Conservation (phyloP, 2,113 vertebrate genomes). For the Datnioides undecimradiatus region DNA sequence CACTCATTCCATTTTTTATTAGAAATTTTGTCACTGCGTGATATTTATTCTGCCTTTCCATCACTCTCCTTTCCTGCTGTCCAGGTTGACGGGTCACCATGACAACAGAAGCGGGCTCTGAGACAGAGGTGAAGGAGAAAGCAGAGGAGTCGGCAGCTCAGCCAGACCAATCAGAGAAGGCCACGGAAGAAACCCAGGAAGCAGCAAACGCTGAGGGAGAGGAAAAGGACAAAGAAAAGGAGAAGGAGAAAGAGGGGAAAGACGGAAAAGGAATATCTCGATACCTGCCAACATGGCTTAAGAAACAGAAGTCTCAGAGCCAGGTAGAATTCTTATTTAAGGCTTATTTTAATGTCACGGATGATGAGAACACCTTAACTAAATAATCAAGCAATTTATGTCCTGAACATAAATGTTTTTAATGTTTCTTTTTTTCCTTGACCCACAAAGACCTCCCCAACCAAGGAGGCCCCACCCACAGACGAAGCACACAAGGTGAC, state of each 20-base stretch:
- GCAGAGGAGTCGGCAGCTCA: conserved; percentile 74
- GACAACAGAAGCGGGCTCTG: conserved; percentile 92
- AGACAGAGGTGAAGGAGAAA: conserved; percentile 93
- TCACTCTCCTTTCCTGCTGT: neutral
- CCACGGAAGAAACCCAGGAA: conserved; percentile 80
- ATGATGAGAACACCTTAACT: neutral
- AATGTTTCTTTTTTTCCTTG: neutral
- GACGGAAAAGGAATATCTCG: conserved; percentile 93
- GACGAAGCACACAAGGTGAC: conserved; percentile 70
- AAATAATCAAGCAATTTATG: neutral
- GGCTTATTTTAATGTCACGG: neutral
- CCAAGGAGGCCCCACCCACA: conserved; percentile 63
- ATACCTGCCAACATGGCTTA: conserved; percentile 96
- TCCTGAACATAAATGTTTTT: neutral
- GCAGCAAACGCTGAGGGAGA: conserved; percentile 72
- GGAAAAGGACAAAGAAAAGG: conserved; percentile 81
- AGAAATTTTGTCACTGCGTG: neutral
- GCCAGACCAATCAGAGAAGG: conserved; percentile 65
- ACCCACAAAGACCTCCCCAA: conserved; percentile 69
- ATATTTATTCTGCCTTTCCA: neutral
- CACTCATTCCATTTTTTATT: neutral
- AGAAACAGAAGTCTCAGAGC: conserved; percentile 94
- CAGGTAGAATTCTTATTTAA: conserved; percentile 66
- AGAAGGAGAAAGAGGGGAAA: conserved; percentile 85
- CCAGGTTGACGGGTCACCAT: conserved; percentile 88